phyloP scores from a whole-genome alignment of 2,797 vertebrate species.

The Scolopax bukidnonensis region DNA sequence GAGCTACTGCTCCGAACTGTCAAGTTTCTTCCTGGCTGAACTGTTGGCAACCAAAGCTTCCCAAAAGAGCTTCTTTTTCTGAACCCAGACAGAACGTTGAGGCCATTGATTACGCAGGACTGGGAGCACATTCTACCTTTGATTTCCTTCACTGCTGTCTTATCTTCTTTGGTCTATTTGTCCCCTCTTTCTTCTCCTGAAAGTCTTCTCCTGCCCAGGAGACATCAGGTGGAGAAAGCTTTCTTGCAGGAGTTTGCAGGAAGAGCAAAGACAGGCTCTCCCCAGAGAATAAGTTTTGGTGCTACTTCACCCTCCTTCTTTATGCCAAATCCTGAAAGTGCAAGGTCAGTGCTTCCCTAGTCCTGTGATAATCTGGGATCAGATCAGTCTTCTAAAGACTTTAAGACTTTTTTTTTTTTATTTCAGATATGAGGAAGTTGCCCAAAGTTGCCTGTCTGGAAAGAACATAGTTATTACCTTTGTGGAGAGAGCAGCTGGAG shows the following conservation, averaged over 20 bases:
- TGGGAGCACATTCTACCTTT: conserved; percentile 19
- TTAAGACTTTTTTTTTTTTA: not conserved
- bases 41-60: not conserved
- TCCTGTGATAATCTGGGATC: not conserved
- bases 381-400: not conserved
- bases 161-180: not conserved
- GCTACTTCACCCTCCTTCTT: not conserved
- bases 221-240: not conserved
- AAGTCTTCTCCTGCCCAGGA: not conserved
- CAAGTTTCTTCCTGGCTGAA: conserved; percentile 6
- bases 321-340: not conserved
- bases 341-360: not conserved
- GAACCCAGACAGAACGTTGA: not conserved
- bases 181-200: not conserved
- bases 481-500: conserved; percentile 26
- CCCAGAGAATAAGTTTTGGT: not conserved
- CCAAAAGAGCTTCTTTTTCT: not conserved
- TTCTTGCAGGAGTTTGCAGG: not conserved
- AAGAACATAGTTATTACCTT: conserved; percentile 25
- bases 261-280: not conserved
- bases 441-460: not conserved
- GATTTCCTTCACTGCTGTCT: not conserved
- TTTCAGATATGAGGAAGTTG: conserved; percentile 5
- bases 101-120: conserved; percentile 16
- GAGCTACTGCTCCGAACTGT: conserved; percentile 24